Percentiles rank a stretch among this genome's conserved stretches.
Evolutionary conservation across 92 coral and sea anemone genomes (phyloP).

Genomic region (Metridium senile): DNA sequence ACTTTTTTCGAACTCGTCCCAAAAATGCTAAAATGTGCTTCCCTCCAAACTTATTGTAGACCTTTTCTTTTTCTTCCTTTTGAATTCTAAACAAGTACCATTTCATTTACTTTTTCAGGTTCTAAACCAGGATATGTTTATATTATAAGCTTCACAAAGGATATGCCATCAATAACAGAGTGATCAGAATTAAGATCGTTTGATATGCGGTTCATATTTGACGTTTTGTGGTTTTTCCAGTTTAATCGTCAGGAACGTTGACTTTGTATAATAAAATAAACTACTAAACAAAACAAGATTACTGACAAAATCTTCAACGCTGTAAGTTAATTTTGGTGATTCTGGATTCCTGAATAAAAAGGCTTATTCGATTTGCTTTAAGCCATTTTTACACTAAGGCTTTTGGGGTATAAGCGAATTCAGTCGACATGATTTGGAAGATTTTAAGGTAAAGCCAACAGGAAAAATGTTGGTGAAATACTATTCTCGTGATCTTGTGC

Average conservation of each 20-base stretch:
- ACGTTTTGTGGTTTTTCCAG: neutral
- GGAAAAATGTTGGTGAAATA: no score
- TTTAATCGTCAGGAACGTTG: neutral
- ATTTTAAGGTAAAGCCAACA: no score
- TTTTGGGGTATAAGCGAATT: neutral
- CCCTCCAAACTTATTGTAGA: neutral
- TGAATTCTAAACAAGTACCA: neutral
- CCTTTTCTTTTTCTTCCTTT: neutral
- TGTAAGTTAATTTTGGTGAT: conserved; percentile 3
- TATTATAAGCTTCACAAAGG: neutral
- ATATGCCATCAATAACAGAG: neutral
- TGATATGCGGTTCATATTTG: conserved; percentile 10
- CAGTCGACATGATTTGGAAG: neutral
- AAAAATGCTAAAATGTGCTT: no score
- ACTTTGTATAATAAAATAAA: neutral
- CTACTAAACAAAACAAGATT: conserved; percentile 19
- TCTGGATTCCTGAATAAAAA: neutral
- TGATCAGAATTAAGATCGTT: conserved; percentile 5
- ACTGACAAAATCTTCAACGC: neutral
- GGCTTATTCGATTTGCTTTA: neutral
- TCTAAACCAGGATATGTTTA: neutral
- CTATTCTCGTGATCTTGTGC: no score
- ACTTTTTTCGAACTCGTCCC: no score
- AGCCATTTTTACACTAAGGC: neutral
- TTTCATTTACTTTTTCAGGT: neutral